These are phyloP conservation scores for Mercenaria mercenaria DNA, from an alignment of 1,140 invertebrate genomes.

Conservation along the genomic window DNA sequence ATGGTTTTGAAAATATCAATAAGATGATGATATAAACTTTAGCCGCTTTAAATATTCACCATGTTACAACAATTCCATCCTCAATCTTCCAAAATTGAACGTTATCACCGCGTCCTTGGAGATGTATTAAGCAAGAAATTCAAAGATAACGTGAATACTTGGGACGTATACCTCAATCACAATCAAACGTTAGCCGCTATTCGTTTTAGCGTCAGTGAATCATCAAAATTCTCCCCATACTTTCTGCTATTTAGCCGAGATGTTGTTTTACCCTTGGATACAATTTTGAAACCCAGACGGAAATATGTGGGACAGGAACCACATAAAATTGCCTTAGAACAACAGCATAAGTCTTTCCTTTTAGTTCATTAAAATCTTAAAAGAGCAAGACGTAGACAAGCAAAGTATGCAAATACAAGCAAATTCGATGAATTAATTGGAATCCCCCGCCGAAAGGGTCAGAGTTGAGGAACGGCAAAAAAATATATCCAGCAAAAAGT, in stretches of 20 bases:
- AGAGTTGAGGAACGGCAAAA: too few relatives aligned
- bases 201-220: constrained; percentile 56
- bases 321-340: background rate
- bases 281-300: constrained; percentile 41
- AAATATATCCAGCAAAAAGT: too few relatives aligned
- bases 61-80: constrained; percentile 61
- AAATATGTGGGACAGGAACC: constrained; percentile 15
- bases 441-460: too few relatives aligned
- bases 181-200: background rate
- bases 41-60: constrained; percentile 34
- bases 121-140: background rate
- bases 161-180: background rate
- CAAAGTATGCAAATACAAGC: background rate
- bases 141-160: background rate
- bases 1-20: constrained; percentile 63
- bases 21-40: constrained; percentile 21
- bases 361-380: background rate
- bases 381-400: background rate
- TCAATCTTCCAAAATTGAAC: too few relatives aligned
- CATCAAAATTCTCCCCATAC: constrained; percentile 21
- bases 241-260: constrained; percentile 53
- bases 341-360: background rate
- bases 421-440: too few relatives aligned
- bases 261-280: constrained; percentile 46
- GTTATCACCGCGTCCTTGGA: background rate